These are phyloP conservation scores for Agonopterix subpropinquella DNA, from an alignment of 2,888 invertebrate species.

Conservation along the genomic window DNA sequence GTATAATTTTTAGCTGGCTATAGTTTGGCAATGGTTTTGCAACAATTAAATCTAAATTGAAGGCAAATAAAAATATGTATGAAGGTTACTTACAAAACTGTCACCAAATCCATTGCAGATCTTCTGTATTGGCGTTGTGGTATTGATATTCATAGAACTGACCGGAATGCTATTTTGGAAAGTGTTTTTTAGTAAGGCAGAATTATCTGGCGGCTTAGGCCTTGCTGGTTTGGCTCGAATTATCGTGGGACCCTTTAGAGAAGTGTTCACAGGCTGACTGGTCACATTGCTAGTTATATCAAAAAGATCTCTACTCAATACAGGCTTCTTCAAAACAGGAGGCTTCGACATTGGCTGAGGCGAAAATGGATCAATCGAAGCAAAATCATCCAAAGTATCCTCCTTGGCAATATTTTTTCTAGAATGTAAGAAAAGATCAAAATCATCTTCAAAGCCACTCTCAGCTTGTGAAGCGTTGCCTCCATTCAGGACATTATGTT, in stretches of 20 bases:
- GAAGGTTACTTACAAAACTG: constrained; percentile 50
- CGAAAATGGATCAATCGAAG: constrained; percentile 73
- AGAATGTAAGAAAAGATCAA: constrained; percentile 78
- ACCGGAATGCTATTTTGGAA: constrained; percentile 45
- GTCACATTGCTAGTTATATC: constrained; percentile 73
- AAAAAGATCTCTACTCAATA: constrained; percentile 78
- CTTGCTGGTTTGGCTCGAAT: constrained; percentile 80
- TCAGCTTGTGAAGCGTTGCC: constrained; percentile 83
- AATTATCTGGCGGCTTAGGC: constrained; percentile 72
- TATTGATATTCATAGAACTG: constrained; percentile 58
- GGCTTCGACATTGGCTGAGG: constrained; percentile 52
- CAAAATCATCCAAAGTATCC: constrained; percentile 71
- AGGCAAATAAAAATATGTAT: too few relatives aligned
- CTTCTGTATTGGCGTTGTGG: constrained; percentile 61
- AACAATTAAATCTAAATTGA: neutral
- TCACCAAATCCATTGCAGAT: constrained; percentile 49
- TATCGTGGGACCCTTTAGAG: constrained; percentile 81
- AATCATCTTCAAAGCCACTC: constrained; percentile 90
- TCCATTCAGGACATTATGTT: constrained; percentile 71
- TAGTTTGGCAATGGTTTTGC: neutral
- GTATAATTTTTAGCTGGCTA: neutral
- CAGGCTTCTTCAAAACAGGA: constrained; percentile 64
- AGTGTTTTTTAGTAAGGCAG: constrained; percentile 55
- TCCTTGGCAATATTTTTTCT: constrained; percentile 54
- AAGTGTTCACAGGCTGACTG: constrained; percentile 1